A percentile compares a stretch with the other conserved stretches of the same genome.
Evolutionary conservation across 2,797 vertebrate species (phyloP).

Genomic region (Nannoperca australis): DNA sequence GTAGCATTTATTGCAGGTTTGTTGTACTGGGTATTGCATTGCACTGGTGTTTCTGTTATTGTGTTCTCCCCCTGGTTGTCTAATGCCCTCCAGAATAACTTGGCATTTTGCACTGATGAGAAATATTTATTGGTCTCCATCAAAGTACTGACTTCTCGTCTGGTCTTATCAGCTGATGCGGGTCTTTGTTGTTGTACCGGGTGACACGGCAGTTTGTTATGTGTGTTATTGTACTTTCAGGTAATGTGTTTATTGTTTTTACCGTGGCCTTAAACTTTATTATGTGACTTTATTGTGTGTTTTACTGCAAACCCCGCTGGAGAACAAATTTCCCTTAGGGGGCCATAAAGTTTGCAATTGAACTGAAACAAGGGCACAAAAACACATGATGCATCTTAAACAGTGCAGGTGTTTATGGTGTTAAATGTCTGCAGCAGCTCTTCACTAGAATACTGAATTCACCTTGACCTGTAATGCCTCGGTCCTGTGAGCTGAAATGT

Average conservation of each 20-base stretch:
- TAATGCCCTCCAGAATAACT: constrained; percentile 15
- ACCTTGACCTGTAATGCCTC: constrained; percentile 33
- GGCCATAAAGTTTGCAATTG: constrained; percentile 54
- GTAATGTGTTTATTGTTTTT: constrained; percentile 67
- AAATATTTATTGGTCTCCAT: constrained; percentile 35
- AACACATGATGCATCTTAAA: constrained; percentile 52
- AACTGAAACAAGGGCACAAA: constrained; percentile 56
- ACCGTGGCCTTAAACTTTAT: constrained; percentile 51
- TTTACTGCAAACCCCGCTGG: constrained; percentile 57
- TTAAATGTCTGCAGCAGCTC: constrained; percentile 29
- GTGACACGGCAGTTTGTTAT: constrained; percentile 36
- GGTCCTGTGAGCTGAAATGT: not conserved
- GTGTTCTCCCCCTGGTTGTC: not conserved
- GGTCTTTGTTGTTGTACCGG: constrained; percentile 20
- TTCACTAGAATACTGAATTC: constrained; percentile 40
- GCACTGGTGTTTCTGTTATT: constrained; percentile 1
- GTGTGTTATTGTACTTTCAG: constrained; percentile 39
- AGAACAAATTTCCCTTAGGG: constrained; percentile 66
- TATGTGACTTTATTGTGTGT: constrained; percentile 61
- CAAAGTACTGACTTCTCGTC: constrained; percentile 20
- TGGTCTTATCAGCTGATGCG: constrained; percentile 33
- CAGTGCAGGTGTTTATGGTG: constrained; percentile 24
- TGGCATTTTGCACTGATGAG: constrained; percentile 20
- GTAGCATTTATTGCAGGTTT: not conserved
- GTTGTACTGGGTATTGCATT: not conserved